phyloP scores from a whole-genome alignment of 1,140 invertebrate species.

The Chironomus tepperi region DNA sequence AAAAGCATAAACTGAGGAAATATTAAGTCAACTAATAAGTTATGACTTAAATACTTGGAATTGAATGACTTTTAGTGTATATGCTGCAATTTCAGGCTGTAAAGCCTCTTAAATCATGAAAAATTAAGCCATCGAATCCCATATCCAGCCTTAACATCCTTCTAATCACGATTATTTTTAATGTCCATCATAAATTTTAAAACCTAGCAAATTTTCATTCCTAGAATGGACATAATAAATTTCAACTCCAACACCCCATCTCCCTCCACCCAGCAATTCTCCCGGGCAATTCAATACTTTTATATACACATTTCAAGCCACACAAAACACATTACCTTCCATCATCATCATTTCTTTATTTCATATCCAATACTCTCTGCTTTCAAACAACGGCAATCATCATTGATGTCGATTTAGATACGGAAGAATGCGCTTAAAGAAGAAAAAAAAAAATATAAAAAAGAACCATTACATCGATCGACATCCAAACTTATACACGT shows the following conservation, averaged over 20 bases:
- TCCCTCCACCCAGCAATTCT: not conserved
- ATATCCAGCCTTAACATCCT: not conserved
- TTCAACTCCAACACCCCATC: not conserved
- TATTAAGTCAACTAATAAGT: no score
- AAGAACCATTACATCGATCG: not conserved
- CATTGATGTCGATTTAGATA: constrained; percentile 13
- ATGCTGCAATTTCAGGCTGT: no score
- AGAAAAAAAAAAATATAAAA: no score
- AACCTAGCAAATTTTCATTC: no score
- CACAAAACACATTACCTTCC: not conserved
- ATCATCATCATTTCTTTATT: not conserved
- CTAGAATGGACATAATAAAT: no score
- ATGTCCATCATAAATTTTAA: no score
- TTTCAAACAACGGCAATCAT: constrained; percentile 5
- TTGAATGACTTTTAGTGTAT: no score
- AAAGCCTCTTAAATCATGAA: no score
- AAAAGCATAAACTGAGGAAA: no score
- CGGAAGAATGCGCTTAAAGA: constrained; percentile 6
- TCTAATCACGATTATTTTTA: no score
- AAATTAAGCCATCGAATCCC: no score
- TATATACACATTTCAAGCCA: not conserved
- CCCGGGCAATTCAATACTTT: not conserved
- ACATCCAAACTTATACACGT: not conserved
- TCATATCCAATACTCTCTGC: not conserved
- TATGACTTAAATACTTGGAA: no score